Conservation (phyloP, 2,797 vertebrate genomes). For the Rhynchotus rufescens region DNA sequence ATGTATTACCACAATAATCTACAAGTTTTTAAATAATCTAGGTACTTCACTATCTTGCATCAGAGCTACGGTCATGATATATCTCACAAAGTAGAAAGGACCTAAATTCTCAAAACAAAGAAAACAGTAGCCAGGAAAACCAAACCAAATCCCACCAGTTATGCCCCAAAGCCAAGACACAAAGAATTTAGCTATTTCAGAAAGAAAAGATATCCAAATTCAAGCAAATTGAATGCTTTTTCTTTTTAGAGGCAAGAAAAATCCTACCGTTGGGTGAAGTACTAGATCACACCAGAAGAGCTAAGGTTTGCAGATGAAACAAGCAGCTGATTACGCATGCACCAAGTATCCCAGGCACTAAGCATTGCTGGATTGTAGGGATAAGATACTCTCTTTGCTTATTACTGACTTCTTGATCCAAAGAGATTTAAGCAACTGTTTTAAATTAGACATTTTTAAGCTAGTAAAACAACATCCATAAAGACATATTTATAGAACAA, state of each 20-base stretch:
- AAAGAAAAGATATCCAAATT: not conserved
- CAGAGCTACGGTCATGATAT: not conserved
- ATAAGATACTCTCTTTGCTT: slow-evolving; percentile 82
- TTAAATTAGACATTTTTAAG: slow-evolving; percentile 86
- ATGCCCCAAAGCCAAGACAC: not conserved
- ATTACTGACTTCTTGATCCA: slow-evolving; percentile 80
- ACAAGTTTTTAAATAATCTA: not conserved
- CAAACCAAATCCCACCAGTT: not conserved
- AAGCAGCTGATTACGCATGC: slow-evolving; percentile 74
- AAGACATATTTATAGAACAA: slow-evolving; percentile 82
- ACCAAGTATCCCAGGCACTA: slow-evolving; percentile 69
- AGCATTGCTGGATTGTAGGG: slow-evolving; percentile 77
- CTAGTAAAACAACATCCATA: slow-evolving; percentile 81
- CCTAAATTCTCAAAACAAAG: not conserved
- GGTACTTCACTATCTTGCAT: fast-evolving
- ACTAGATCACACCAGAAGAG: slow-evolving; percentile 63
- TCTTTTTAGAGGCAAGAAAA: slow-evolving; percentile 28
- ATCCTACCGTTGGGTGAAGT: slow-evolving; percentile 14
- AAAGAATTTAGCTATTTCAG: not conserved
- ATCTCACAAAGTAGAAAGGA: not conserved
- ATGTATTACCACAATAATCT: not conserved
- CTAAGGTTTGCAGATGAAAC: slow-evolving; percentile 68
- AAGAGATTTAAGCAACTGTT: slow-evolving; percentile 85
- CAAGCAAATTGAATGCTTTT: not conserved
- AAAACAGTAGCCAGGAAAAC: not conserved